phyloP scores from a whole-genome alignment of 2,888 invertebrate genomes.

The Linnaemya tessellans region DNA sequence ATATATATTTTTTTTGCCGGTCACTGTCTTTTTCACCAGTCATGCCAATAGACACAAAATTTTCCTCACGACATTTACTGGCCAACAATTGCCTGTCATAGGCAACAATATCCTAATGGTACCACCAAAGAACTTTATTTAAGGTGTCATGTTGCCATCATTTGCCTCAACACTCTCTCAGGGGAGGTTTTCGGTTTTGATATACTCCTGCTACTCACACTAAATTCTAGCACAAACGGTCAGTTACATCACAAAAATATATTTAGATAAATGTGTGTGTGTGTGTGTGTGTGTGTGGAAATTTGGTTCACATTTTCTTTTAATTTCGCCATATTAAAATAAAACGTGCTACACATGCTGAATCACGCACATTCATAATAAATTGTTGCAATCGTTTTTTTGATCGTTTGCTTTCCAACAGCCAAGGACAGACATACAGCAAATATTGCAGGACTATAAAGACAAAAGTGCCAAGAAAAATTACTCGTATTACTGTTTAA shows the following conservation, averaged over 20 bases:
- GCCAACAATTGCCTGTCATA: too few relatives aligned
- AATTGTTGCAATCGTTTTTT: conserved; percentile 39
- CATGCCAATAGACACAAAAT: too few relatives aligned
- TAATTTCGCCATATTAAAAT: not conserved
- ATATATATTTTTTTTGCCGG: too few relatives aligned
- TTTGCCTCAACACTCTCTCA: not conserved
- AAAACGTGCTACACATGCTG: conserved; percentile 61
- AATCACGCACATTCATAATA: conserved; percentile 64
- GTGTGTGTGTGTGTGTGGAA: not conserved
- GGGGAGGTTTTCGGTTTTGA: conserved; percentile 21
- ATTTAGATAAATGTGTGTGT: not conserved
- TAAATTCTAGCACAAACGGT: conserved; percentile 31
- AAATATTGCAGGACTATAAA: conserved; percentile 30
- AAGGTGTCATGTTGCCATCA: conserved; percentile 31
- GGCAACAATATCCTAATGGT: not conserved
- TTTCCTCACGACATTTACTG: too few relatives aligned
- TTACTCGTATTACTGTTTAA: conserved; percentile 44
- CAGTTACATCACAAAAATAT: conserved; percentile 43
- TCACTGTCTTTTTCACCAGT: too few relatives aligned
- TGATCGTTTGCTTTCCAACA: conserved; percentile 17
- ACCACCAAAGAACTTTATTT: conserved; percentile 26
- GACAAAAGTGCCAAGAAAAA: not conserved
- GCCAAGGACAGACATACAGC: conserved; percentile 60
- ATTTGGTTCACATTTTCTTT: conserved; percentile 52
- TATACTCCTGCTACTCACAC: not conserved